Evolutionary conservation across 2,888 invertebrate species (phyloP), one percentile per base, ranked within the genome.

Genomic region (Chouioia cunea): DNA sequence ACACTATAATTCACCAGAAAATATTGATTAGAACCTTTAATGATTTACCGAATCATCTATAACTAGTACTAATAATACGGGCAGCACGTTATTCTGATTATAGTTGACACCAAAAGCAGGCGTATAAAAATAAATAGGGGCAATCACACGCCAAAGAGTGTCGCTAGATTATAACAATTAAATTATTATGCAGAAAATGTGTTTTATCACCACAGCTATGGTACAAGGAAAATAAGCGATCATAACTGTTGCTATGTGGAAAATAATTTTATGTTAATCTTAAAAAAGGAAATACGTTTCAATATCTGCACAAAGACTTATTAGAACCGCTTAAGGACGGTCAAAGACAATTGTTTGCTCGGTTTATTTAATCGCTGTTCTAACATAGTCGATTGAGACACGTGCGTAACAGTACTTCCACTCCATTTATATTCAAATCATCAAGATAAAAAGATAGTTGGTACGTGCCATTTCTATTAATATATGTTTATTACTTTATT

Each of bases 1-100:
- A 70, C 12, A 73, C 73, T 73, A 53, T 0, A 67, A 72, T 12
- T 27, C 12, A 54, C 22, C 12, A 18, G 2, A 48, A 27, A 52
- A 6, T 48, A 0, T n/a, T 16, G 12, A 12, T 53, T 6, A 6
- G 27, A 20, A 4, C 0, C 14, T 50, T 1, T 20, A 52, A 22
- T 8, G 52, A 52, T 20, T 36, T 36, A 1, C 4, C 36, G 6
- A 36, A 36, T 36, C 1, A 10, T 36, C 10, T 36, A 36, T 36
- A 12, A 10, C 1, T 1, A 36, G 36, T 36, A 12, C 10, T 6
- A 12, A 36, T 10, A 36, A 8, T 3, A 36, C 36, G 10, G 12
- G 10, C 36, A 12, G 4, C n/a, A n/a, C 10, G 6, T 36, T 6
- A 36, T 2, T 36, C 36, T 36, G 10, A 36, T 36, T 36, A 36